Evolutionary conservation across 1,140 invertebrate species (phyloP), one percentile per base, ranked within the genome.

Genomic region (Drosophila sp.): DNA sequence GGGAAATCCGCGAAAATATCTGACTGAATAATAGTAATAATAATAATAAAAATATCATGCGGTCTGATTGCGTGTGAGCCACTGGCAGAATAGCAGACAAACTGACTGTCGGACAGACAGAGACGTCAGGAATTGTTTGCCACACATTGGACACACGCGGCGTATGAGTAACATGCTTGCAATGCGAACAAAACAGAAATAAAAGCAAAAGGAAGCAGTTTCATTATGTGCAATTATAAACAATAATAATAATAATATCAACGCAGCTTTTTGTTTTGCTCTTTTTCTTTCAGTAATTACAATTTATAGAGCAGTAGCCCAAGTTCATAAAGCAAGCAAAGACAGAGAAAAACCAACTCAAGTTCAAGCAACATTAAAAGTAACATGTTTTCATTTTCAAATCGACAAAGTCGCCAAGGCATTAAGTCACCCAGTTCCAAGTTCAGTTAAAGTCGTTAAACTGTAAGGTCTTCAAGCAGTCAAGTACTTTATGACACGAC

Each of bases 1-100:
- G 80, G 80, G 77, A 86, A 79, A 84, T 77, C 78, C 74, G 81
- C 64, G 77, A 11, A 77, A 83, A 75, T 78, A 21, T 70, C 78
- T 57, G 13, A 18, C 70, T 53, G 53, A 74, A 51, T 74, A 76
- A 67, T 51, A 78, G 36, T 67, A 80, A 64, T 62, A 72, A 34
- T 50, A 61, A 64, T 62, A 70, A 54, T 16, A 66, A n/a, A n/a
- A n/a, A 65, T 73, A 53, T 54, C 62, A 66, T 38, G 43, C 56
- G 34, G 51, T 50, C 27, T 41, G 65, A 36, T 38, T 25, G 50
- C 57, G 46, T 62, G 53, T 14, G 48, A 50, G 51, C 53, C 6
- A 41, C 36, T 34, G 41, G 40, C 40, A 76, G 58, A 76, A 61
- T 56, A 56, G 61, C 27, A 38, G 29, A 48, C n/a, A 71, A 36